phyloP scores from a whole-genome alignment of 2,113 vertebrate species.

The Illadopsis cleaveri region DNA sequence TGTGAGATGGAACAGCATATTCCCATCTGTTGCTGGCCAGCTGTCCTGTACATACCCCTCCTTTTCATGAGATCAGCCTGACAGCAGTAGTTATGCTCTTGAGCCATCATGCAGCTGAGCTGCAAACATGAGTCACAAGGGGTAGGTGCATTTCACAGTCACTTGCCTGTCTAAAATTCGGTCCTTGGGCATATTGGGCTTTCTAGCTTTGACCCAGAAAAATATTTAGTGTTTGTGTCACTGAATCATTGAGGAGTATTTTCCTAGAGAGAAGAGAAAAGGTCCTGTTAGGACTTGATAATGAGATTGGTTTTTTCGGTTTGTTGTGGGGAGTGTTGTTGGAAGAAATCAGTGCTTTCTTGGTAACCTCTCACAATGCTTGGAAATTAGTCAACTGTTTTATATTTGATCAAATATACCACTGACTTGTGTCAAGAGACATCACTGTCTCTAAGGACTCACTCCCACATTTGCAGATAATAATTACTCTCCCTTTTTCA shows the following conservation, averaged over 20 bases:
- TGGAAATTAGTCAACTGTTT: neutral
- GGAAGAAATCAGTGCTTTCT: neutral
- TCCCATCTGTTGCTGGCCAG: slow-evolving; percentile 27
- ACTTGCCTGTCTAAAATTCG: neutral
- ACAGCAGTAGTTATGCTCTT: neutral
- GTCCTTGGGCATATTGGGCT: neutral
- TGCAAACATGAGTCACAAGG: neutral
- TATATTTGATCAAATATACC: neutral
- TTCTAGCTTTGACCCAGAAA: neutral
- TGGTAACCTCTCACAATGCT: neutral
- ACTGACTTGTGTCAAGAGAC: neutral
- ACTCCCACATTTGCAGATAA: neutral
- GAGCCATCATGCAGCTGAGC: neutral
- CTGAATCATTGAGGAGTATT: neutral
- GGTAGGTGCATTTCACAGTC: neutral
- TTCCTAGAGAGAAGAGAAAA: neutral
- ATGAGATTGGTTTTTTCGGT: neutral
- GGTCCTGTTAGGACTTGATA: neutral
- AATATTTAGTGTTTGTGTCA: neutral
- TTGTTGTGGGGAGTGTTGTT: neutral
- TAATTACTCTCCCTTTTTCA: neutral
- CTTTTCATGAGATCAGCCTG: neutral
- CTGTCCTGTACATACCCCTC: neutral
- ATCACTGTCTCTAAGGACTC: neutral
- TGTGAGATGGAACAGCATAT: neutral